Percentiles rank a stretch among this genome's conserved stretches.
phyloP scores from a whole-genome alignment of 2,797 vertebrate genomes.

The Eutrigla gurnardus region DNA sequence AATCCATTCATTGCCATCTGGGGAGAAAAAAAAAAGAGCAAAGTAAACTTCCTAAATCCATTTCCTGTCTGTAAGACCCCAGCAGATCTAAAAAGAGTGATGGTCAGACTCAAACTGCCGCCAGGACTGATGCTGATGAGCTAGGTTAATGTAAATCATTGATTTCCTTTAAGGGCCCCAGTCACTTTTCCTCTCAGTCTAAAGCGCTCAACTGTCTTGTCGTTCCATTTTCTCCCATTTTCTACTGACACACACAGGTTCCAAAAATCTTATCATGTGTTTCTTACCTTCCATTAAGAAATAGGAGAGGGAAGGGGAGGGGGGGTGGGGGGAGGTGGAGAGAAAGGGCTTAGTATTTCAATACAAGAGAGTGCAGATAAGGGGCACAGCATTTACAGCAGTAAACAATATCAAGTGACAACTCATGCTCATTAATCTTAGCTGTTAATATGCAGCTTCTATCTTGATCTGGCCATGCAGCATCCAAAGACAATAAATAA shows the following conservation, averaged over 20 bases:
- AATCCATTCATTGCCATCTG: slow-evolving; percentile 72
- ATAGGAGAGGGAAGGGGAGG: slow-evolving; percentile 54
- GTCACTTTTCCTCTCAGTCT: slow-evolving; percentile 71
- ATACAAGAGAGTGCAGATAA: slow-evolving; percentile 68
- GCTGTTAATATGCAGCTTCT: slow-evolving; percentile 54
- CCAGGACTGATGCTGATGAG: slow-evolving; percentile 71
- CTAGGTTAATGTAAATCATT: slow-evolving; percentile 82
- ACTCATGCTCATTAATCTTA: slow-evolving; percentile 77
- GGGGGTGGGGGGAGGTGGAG: slow-evolving; percentile 60
- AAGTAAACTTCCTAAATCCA: slow-evolving; percentile 80
- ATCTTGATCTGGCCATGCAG: slow-evolving; percentile 80
- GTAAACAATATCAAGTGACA: slow-evolving; percentile 73
- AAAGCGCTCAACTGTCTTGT: slow-evolving; percentile 65
- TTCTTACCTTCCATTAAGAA: slow-evolving; percentile 86
- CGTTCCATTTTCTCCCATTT: slow-evolving; percentile 52
- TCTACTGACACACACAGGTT: slow-evolving; percentile 58
- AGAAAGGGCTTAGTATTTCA: slow-evolving; percentile 74
- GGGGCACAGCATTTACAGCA: slow-evolving; percentile 69
- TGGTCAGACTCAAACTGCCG: slow-evolving; percentile 71
- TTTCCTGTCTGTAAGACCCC: slow-evolving; percentile 78
- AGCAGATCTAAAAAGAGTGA: slow-evolving; percentile 71
- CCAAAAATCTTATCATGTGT: slow-evolving; percentile 67
- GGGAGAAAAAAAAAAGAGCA: slow-evolving; percentile 72
- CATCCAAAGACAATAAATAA: slow-evolving; percentile 62
- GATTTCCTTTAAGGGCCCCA: slow-evolving; percentile 80